Evolutionary conservation across 2,113 vertebrate genomes (phyloP).

Genomic region (Oreotragus oreotragus): DNA sequence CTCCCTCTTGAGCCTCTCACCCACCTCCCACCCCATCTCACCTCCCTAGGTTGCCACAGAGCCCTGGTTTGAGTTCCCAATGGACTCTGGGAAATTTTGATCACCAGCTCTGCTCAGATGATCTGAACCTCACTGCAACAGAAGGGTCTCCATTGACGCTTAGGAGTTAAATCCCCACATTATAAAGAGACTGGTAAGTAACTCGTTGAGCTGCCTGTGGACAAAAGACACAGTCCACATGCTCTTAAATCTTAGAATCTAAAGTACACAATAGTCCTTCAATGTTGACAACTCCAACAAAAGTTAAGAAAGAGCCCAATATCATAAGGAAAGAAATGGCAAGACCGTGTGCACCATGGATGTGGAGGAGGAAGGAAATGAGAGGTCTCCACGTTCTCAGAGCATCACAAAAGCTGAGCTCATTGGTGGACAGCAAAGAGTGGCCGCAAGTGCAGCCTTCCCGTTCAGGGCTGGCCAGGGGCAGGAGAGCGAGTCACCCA

Average conservation of each 20-base stretch:
- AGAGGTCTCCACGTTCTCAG: background rate
- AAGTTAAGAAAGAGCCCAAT: background rate
- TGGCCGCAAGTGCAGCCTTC: background rate
- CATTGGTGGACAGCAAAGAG: background rate
- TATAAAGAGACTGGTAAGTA: background rate
- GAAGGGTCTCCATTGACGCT: rapidly evolving
- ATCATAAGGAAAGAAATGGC: background rate
- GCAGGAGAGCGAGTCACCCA: rapidly evolving
- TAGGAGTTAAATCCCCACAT: background rate
- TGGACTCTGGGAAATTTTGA: background rate
- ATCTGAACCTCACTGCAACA: background rate
- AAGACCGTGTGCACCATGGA: background rate
- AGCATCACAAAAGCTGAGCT: background rate
- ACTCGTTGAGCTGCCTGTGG: background rate
- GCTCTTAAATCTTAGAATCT: background rate
- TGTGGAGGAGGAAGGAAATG: background rate
- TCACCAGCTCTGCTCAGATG: background rate
- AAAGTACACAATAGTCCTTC: background rate
- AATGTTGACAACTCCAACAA: background rate
- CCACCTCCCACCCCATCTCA: background rate
- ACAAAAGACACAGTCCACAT: background rate
- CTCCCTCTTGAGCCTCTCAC: background rate
- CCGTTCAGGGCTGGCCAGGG: too few species aligned
- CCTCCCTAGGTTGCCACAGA: background rate
- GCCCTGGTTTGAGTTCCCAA: background rate